Base-by-base conservation (phyloP, 1,140 invertebrate species). In the Capitella teleta region DNA sequence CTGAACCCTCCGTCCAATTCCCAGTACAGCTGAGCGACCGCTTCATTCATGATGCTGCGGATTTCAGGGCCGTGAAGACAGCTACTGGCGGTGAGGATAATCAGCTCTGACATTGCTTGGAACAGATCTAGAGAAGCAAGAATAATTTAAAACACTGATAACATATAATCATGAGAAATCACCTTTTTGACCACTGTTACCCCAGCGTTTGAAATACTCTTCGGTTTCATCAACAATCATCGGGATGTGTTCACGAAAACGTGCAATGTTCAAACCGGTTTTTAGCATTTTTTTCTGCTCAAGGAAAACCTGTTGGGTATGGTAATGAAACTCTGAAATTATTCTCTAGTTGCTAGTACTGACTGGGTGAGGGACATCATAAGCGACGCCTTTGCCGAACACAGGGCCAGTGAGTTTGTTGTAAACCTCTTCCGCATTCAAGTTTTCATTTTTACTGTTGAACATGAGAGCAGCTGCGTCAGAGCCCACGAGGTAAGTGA, bases 361-460 rank as follows among this genome's bases (percentile, higher is more conserved):
- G 51, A 66, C 63, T 36, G 51, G 34, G 48, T 67, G 58, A 10
- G 64, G 63, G 8, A 57, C 52, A 57, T 67, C 64, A 55, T 67
- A 67, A 18, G 60, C 62, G 18, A 67, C 64, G 16, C 64, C 63
- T 50, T 59, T 57, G 10, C 64, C 64, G 60, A 67, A 67, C 5
- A 67, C 64, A 16, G 64, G 64, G 3, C 63, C 64, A 1, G 58
- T 59, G 5, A 67, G 50, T 3, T 58, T 57, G 32, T 56, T 53
- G 51, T 67, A 67, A 2, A 66, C 59, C n/a, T 66, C 63, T 47
- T 67, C 64, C 30, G 64, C 64, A 59, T 67, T 67, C 25, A 67
- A 51, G 34, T 57, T 54, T 49, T 67, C 64, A 58, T 67, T 67
- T 42, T 55, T 61, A 52, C 64, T 67, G 54, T 64, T 64, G 51